Evolutionary conservation across 2,888 invertebrate genomes (phyloP).

Genomic region (Gastracanthus pulcherrimus): DNA sequence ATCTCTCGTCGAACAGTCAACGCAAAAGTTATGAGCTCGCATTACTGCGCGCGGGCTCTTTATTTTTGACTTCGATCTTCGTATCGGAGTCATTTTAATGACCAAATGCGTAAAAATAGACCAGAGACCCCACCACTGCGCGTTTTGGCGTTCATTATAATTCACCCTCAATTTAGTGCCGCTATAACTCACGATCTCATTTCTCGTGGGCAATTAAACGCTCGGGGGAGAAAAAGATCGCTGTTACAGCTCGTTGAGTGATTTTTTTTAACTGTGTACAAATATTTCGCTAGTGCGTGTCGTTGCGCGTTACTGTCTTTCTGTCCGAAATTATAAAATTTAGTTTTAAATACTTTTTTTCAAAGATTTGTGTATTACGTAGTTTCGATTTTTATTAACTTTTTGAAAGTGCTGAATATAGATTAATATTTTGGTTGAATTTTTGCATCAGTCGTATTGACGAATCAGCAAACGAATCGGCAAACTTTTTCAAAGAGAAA

Average conservation of each 20-base stretch:
- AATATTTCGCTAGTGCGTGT: slow-evolving; percentile 26
- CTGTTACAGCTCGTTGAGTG: slow-evolving; percentile 36
- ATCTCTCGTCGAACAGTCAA: slow-evolving; percentile 54
- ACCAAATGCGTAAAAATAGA: slow-evolving; percentile 53
- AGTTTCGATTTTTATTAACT: neutral
- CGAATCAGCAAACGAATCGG: slow-evolving; percentile 31
- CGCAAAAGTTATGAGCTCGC: slow-evolving; percentile 38
- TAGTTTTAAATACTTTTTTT: no score
- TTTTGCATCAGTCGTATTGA: neutral
- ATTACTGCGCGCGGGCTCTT: slow-evolving; percentile 13
- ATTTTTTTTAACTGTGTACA: slow-evolving; percentile 37
- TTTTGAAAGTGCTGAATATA: neutral
- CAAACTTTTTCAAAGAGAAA: slow-evolving; percentile 52
- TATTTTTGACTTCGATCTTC: slow-evolving; percentile 54
- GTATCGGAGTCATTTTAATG: slow-evolving; percentile 52
- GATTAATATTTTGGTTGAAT: neutral
- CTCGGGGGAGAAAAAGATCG: slow-evolving; percentile 36
- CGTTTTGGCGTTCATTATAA: slow-evolving; percentile 55
- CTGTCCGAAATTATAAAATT: no score
- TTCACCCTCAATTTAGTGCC: slow-evolving; percentile 57
- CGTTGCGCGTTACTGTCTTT: neutral
- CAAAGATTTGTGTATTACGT: no score
- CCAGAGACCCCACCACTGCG: neutral
- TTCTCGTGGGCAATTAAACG: slow-evolving; percentile 56
- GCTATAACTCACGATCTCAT: slow-evolving; percentile 58